These are phyloP conservation scores for Momotus momota DNA, from an alignment of 2,797 vertebrate species.

Conservation along the genomic window DNA sequence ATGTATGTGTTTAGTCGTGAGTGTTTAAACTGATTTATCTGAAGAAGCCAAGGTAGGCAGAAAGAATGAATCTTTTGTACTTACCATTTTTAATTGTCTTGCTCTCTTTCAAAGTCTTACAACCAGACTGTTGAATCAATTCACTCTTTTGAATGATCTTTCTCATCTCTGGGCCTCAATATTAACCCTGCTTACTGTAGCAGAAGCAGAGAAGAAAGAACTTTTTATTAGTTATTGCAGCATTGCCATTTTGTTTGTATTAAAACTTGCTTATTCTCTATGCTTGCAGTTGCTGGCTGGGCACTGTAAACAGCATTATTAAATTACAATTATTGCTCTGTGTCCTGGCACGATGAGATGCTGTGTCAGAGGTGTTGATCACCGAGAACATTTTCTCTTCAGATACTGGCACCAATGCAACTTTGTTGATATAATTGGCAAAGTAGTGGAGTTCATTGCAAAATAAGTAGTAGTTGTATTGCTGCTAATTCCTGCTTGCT, in stretches of 20 bases:
- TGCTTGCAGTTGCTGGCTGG: constrained; percentile 50
- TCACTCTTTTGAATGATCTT: neutral
- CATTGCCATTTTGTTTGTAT: constrained; percentile 43
- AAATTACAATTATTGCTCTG: constrained; percentile 68
- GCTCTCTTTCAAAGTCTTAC: neutral
- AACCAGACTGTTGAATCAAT: neutral
- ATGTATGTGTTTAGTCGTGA: neutral
- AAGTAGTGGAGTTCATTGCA: neutral
- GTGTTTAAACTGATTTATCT: neutral
- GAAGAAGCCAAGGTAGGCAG: neutral
- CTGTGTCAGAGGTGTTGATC: constrained; percentile 49
- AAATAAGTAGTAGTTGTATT: neutral
- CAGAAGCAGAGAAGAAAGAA: constrained; percentile 19
- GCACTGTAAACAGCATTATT: constrained; percentile 51
- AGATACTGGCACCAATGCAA: neutral
- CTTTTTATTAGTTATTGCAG: constrained; percentile 42
- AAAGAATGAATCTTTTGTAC: neutral
- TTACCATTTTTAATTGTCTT: neutral
- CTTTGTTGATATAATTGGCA: neutral
- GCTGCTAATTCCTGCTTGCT: neutral
- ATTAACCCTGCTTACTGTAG: neutral
- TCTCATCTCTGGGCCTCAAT: neutral
- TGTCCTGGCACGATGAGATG: constrained; percentile 35
- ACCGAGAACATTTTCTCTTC: neutral
- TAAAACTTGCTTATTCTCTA: constrained; percentile 55